phyloP scores from a whole-genome alignment of 2,888 invertebrate species.

The Athalia cordata region DNA sequence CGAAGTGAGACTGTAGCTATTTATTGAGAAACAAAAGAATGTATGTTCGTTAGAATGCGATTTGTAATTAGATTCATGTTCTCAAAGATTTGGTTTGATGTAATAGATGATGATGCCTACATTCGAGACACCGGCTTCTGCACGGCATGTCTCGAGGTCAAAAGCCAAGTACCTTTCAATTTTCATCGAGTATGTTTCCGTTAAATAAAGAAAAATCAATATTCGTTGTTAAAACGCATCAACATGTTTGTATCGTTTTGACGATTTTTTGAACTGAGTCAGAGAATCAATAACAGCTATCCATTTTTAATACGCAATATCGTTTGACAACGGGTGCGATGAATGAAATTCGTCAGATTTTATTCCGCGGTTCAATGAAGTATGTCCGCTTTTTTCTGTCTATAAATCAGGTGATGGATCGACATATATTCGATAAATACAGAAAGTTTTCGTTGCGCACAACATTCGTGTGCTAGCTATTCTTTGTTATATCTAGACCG shows the following conservation, averaged over 20 bases:
- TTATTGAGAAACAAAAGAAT: constrained; percentile 23
- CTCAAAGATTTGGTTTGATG: constrained; percentile 8
- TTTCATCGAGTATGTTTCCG: background rate
- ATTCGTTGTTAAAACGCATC: background rate
- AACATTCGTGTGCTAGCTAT: constrained; percentile 19
- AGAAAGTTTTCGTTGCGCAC: constrained; percentile 8
- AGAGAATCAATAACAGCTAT: no score
- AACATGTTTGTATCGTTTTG: constrained; percentile 1
- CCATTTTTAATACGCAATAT: no score
- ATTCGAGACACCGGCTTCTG: background rate
- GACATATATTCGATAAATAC: no score
- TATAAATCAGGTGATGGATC: no score
- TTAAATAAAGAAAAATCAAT: background rate
- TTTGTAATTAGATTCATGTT: constrained; percentile 22
- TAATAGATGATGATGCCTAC: constrained; percentile 15
- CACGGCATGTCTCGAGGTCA: constrained; percentile 14
- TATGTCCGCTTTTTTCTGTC: no score
- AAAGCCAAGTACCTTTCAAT: background rate
- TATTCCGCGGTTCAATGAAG: no score
- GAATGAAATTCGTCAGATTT: no score
- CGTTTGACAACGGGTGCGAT: no score
- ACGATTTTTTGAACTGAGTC: background rate
- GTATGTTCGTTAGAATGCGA: constrained; percentile 8
- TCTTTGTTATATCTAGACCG: constrained; percentile 20
- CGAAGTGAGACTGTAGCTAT: constrained; percentile 30